These are phyloP conservation scores for Ceryle rudis DNA, from an alignment of 2,797 vertebrate genomes.

Conservation along the genomic window DNA sequence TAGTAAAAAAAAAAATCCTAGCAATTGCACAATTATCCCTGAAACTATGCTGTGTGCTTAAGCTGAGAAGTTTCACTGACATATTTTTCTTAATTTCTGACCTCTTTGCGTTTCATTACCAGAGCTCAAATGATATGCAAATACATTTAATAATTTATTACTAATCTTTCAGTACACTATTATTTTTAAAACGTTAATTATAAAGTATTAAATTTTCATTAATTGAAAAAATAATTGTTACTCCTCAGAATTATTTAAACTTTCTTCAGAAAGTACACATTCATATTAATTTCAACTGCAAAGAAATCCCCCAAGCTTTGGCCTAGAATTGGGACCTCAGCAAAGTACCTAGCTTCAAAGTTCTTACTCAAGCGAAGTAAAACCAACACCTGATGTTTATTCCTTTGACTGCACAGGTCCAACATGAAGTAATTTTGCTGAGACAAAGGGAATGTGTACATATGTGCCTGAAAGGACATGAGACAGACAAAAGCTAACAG, in stretches of 20 bases:
- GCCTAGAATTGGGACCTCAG: not conserved
- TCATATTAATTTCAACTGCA: not conserved
- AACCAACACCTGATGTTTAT: not conserved
- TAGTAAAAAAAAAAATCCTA: not conserved
- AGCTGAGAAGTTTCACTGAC: not conserved
- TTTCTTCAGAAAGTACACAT: not conserved
- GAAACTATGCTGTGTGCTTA: not conserved
- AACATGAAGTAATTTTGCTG: not conserved
- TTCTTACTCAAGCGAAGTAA: not conserved
- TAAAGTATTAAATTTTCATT: not conserved
- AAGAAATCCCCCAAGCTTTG: not conserved
- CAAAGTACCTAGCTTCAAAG: not conserved
- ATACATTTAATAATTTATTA: not conserved
- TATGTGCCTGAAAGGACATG: not conserved
- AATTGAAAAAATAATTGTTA: not conserved
- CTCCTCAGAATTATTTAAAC: not conserved
- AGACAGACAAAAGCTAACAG: not conserved
- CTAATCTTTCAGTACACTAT: not conserved
- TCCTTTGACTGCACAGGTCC: not conserved
- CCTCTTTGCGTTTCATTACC: not conserved
- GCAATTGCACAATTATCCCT: not conserved
- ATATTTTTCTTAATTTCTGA: not conserved
- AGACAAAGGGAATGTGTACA: rapidly evolving
- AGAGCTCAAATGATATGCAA: not conserved
- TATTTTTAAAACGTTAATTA: not conserved